A percentile compares a stretch with the other conserved stretches of the same genome.
These are phyloP conservation scores for Scrobipalpa costella DNA, from an alignment of 2,888 invertebrate genomes.

Conservation along the genomic window DNA sequence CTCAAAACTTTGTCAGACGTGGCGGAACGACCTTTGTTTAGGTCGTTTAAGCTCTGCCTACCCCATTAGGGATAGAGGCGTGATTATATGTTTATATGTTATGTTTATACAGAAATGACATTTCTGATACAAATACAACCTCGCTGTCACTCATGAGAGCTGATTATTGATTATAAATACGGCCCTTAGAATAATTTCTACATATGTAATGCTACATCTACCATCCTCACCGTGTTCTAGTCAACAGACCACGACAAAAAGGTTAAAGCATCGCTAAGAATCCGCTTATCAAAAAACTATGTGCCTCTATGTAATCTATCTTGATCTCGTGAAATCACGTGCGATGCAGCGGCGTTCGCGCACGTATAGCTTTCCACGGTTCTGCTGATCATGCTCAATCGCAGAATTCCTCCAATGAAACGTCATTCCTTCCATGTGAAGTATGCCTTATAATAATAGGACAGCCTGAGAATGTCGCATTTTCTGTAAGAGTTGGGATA, in stretches of 20 bases:
- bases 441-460: constrained; percentile 21
- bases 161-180: no score
- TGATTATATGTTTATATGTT: no score
- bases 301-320: constrained; percentile 19
- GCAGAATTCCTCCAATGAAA: constrained; percentile 20
- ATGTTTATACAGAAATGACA: no score
- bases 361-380: constrained; percentile 21
- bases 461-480: constrained; percentile 5
- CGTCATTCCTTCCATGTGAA: constrained; percentile 12
- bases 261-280: constrained; percentile 7
- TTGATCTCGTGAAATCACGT: constrained; percentile 23
- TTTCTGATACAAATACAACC: no score
- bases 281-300: constrained; percentile 22
- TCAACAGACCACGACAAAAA: neutral
- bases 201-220: neutral
- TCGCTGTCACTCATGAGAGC: no score
- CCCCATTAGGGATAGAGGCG: no score
- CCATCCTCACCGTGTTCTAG: neutral
- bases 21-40: no score
- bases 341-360: neutral
- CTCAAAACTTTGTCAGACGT: no score
- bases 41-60: no score
- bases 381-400: constrained; percentile 24
- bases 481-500: constrained; percentile 5
- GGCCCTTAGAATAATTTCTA: no score